Evolutionary conservation across 2,888 invertebrate genomes (phyloP).

Genomic region (Crocallis elinguaria): DNA sequence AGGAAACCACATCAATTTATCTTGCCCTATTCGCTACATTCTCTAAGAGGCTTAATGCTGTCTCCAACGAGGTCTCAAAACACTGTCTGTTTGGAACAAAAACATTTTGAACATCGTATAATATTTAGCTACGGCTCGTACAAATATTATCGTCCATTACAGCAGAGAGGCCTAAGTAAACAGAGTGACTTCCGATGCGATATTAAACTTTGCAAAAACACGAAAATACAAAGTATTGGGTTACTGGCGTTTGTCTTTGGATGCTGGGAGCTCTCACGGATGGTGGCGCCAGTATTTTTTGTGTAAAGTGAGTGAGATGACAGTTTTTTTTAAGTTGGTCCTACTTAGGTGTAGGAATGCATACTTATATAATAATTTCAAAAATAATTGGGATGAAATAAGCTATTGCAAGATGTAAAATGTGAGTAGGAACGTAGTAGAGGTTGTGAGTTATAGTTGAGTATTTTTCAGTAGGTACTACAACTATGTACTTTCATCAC

Average conservation of each 20-base stretch:
- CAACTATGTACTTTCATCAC: no score
- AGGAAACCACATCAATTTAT: constrained; percentile 21
- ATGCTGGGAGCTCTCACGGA: constrained; percentile 41
- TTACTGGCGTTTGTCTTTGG: constrained; percentile 57
- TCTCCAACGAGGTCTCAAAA: constrained; percentile 28
- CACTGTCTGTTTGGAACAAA: constrained; percentile 58
- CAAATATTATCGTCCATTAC: constrained; percentile 77
- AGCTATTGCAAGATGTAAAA: not conserved
- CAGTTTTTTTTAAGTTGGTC: constrained; percentile 37
- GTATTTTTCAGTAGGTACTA: no score
- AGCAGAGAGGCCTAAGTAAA: constrained; percentile 69
- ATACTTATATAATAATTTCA: constrained; percentile 19
- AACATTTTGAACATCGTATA: constrained; percentile 55
- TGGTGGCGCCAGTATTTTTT: constrained; percentile 66
- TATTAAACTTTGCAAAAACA: constrained; percentile 74
- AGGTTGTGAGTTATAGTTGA: no score
- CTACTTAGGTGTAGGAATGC: constrained; percentile 18
- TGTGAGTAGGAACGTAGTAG: no score
- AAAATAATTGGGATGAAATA: constrained; percentile 11
- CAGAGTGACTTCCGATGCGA: constrained; percentile 73
- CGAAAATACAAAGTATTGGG: constrained; percentile 65
- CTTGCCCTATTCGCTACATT: not conserved
- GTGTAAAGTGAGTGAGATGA: constrained; percentile 44
- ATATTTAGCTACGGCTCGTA: constrained; percentile 59
- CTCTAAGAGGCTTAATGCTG: constrained; percentile 31